Percentiles rank a stretch among this genome's conserved stretches.
These are phyloP conservation scores for Eleginops maclovinus DNA, from an alignment of 2,113 vertebrate species.

Conservation along the genomic window DNA sequence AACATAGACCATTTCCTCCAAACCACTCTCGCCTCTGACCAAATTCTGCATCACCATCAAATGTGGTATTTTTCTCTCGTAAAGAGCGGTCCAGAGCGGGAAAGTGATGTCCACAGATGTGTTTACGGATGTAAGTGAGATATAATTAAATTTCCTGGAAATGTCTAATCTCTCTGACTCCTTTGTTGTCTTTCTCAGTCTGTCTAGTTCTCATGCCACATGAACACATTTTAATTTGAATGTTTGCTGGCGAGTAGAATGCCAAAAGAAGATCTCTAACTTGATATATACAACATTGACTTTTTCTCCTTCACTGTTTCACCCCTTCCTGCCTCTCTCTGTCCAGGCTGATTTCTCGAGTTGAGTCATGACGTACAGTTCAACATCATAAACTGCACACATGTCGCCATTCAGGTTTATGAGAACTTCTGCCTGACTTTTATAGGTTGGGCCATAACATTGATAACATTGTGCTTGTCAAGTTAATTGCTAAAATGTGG, in stretches of 20 bases:
- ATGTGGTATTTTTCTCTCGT: constrained; percentile 32
- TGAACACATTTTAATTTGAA: constrained; percentile 19
- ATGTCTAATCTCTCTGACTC: constrained; percentile 18
- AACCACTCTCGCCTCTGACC: constrained; percentile 25
- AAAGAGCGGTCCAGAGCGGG: constrained; percentile 20
- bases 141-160: constrained; percentile 36
- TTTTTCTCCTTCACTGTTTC: not conserved
- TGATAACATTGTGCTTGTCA: not conserved
- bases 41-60: constrained; percentile 32
- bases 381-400: constrained; percentile 18
- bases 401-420: constrained; percentile 24
- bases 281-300: not conserved
- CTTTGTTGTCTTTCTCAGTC: not conserved
- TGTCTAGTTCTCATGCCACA: not conserved
- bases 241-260: not conserved
- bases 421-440: constrained; percentile 1
- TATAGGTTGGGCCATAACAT: not conserved
- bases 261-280: constrained; percentile 19
- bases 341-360: constrained; percentile 7
- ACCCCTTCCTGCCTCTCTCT: not conserved
- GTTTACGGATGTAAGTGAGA: constrained; percentile 38
- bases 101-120: constrained; percentile 32
- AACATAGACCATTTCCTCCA: constrained; percentile 37
- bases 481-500: not conserved
- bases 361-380: constrained; percentile 18